These are phyloP conservation scores for Anolis carolinensis DNA, from an alignment of 2,113 vertebrate species.

Conservation along the genomic window DNA sequence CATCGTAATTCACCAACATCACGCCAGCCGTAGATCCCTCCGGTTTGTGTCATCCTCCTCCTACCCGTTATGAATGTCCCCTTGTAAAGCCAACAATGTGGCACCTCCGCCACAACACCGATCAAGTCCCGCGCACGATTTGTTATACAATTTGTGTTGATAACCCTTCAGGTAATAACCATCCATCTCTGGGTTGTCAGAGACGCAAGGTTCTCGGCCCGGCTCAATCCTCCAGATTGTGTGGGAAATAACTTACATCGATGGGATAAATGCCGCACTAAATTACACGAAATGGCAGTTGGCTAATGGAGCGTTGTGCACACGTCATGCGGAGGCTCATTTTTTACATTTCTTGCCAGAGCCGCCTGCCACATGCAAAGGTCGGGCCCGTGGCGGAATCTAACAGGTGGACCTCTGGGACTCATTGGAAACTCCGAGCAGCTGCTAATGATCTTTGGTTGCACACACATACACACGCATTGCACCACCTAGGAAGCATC, in stretches of 20 bases:
- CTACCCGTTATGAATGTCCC: not conserved
- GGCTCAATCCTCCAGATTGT: constrained; percentile 44
- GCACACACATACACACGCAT: not conserved
- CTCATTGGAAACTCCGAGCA: accelerated
- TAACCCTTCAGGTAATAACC: constrained; percentile 68
- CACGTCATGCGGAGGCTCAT: constrained; percentile 28
- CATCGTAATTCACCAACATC: too few relatives aligned
- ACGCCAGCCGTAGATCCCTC: not conserved
- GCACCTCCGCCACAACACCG: constrained; percentile 15
- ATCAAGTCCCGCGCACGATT: constrained; percentile 38
- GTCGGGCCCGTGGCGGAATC: constrained; percentile 14
- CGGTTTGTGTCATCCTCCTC: not conserved
- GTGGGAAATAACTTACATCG: constrained; percentile 57
- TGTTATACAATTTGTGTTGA: constrained; percentile 62
- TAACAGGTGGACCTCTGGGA: not conserved
- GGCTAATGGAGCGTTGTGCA: constrained; percentile 54
- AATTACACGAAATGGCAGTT: constrained; percentile 56
- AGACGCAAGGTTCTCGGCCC: constrained; percentile 50
- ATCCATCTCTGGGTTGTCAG: constrained; percentile 65
- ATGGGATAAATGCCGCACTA: constrained; percentile 66
- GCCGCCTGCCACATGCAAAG: not conserved
- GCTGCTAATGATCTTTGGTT: not conserved
- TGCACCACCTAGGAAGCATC: too few relatives aligned
- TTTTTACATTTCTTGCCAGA: not conserved
- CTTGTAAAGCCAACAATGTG: constrained; percentile 5